Evolutionary conservation across 2,797 vertebrate species (phyloP).

Genomic region (Lerista edwardsae): DNA sequence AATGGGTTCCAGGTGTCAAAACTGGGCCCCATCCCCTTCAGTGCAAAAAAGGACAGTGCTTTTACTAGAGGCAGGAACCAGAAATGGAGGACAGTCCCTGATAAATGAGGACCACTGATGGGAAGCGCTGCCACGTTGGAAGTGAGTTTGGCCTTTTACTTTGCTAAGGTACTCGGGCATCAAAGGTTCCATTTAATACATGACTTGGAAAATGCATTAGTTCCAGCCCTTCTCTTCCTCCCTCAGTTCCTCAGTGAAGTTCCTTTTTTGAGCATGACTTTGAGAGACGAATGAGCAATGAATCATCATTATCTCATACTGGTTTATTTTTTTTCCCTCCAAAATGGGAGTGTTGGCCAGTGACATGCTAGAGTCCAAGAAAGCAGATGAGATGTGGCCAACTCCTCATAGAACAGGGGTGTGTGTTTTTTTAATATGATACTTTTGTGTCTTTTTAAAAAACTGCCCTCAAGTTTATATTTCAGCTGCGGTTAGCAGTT

Average conservation of each 20-base stretch:
- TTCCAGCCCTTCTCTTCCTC: background rate
- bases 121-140: too few species aligned
- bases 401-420: background rate
- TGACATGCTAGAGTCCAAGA: background rate
- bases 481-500: background rate
- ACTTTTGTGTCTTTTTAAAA: background rate
- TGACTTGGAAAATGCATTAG: background rate
- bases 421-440: background rate
- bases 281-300: background rate
- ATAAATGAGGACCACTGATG: background rate
- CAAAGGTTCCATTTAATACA: background rate
- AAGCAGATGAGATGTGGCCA: background rate
- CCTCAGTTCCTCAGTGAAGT: too few species aligned
- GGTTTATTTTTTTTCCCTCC: background rate
- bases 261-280: background rate
- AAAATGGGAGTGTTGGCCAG: background rate
- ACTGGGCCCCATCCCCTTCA: background rate
- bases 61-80: background rate
- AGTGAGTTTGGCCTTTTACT: background rate
- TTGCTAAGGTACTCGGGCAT: background rate
- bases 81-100: background rate
- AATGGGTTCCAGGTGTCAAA: too few species aligned
- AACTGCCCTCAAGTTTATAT: too few species aligned
- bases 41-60: background rate
- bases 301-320: background rate